These are phyloP conservation scores for Carposina sasakii DNA, from an alignment of 1,140 invertebrate genomes.

Conservation along the genomic window DNA sequence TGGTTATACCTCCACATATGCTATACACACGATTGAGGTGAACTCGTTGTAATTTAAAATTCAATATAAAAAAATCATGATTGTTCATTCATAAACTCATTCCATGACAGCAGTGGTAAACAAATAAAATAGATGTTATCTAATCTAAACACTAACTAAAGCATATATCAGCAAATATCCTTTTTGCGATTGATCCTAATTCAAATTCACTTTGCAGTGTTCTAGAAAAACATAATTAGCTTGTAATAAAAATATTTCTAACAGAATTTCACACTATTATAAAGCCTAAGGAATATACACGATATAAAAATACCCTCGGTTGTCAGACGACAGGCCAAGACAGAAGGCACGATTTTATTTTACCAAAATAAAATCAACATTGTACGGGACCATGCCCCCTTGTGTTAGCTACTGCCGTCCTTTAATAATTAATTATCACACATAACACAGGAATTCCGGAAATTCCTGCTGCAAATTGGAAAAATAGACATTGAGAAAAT, in stretches of 20 bases:
- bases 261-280: constrained; percentile 52
- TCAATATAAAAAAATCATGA: too few relatives aligned
- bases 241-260: constrained; percentile 37
- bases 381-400: constrained; percentile 62
- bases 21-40: too few relatives aligned
- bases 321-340: constrained; percentile 70
- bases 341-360: constrained; percentile 69
- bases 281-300: constrained; percentile 59
- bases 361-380: constrained; percentile 69
- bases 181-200: constrained; percentile 49
- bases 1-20: too few relatives aligned
- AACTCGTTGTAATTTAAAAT: too few relatives aligned
- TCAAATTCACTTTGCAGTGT: constrained; percentile 49
- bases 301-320: constrained; percentile 56
- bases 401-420: constrained; percentile 69
- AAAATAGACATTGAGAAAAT: constrained; percentile 24
- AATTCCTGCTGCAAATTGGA: too few relatives aligned
- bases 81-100: too few relatives aligned
- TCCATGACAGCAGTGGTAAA: too few relatives aligned
- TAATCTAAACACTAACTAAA: neutral
- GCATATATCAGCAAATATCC: constrained; percentile 29
- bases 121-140: too few relatives aligned
- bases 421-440: constrained; percentile 66
- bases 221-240: constrained; percentile 66
- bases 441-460: constrained; percentile 41